Percentiles rank a stretch among this genome's conserved stretches.
Evolutionary conservation across 2,888 invertebrate species (phyloP).

Genomic region (Pecten maximus): DNA sequence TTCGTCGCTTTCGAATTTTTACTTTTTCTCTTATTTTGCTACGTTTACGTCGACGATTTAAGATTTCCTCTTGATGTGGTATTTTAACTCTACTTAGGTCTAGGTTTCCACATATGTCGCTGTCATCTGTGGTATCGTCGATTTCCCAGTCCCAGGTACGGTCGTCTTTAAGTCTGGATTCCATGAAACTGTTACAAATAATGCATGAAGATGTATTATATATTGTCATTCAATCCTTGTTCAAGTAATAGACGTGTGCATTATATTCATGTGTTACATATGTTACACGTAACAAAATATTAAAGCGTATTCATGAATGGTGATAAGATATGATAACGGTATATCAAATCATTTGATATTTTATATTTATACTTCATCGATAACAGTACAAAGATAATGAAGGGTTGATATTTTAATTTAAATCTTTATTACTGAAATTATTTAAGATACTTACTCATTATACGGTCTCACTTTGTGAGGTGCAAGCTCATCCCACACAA

Average conservation of each 20-base stretch:
- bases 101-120: constrained; percentile 36
- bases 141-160: constrained; percentile 47
- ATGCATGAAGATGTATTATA: too few relatives aligned
- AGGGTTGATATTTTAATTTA: too few relatives aligned
- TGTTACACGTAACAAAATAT: too few relatives aligned
- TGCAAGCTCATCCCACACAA: constrained; percentile 72
- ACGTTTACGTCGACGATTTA: background rate
- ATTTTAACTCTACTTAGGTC: background rate
- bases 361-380: too few relatives aligned
- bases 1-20: constrained; percentile 28
- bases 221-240: too few relatives aligned
- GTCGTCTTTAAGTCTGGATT: constrained; percentile 27
- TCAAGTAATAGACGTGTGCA: too few relatives aligned
- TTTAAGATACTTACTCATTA: constrained; percentile 42
- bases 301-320: too few relatives aligned
- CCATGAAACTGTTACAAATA: constrained; percentile 37
- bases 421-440: too few relatives aligned
- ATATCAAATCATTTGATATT: too few relatives aligned
- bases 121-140: constrained; percentile 3
- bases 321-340: too few relatives aligned
- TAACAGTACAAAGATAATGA: too few relatives aligned
- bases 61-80: constrained; percentile 17
- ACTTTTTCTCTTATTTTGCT: background rate
- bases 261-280: too few relatives aligned
- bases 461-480: constrained; percentile 60